A percentile compares a stretch with the other conserved stretches of the same genome.
phyloP scores from a whole-genome alignment of 2,797 vertebrate genomes.

The Pipistrellus kuhlii region DNA sequence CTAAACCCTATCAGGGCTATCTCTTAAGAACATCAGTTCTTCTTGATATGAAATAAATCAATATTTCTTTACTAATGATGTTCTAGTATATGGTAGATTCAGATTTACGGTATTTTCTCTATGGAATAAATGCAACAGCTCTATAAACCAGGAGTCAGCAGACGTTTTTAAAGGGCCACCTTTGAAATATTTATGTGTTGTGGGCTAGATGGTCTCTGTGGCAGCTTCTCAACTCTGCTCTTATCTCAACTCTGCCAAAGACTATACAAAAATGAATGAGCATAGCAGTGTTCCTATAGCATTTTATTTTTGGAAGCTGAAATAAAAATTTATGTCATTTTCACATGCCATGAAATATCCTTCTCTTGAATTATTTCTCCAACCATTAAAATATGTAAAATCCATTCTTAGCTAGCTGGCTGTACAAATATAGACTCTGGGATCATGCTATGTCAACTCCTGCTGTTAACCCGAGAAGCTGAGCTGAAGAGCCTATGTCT shows the following conservation, averaged over 20 bases:
- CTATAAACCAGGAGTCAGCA: not conserved
- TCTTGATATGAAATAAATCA: not conserved
- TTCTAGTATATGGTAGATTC: not conserved
- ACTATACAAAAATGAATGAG: not conserved
- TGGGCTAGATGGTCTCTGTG: not conserved
- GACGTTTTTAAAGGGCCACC: not conserved
- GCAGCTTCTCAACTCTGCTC: not conserved
- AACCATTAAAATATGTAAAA: conserved; percentile 5
- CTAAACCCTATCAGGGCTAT: not conserved
- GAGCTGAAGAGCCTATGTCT: not conserved
- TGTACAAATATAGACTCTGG: not conserved
- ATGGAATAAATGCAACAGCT: not conserved
- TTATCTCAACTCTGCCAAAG: not conserved
- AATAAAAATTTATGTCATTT: not conserved
- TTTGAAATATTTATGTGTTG: not conserved
- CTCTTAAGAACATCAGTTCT: not conserved
- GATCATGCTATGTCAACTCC: not conserved
- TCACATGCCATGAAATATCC: not conserved
- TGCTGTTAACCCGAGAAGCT: not conserved
- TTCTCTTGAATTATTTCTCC: not conserved
- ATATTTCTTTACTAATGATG: not conserved
- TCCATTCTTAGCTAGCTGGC: not conserved
- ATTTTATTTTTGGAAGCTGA: not conserved
- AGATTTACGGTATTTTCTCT: conserved; percentile 31
- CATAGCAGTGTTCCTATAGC: not conserved